These are phyloP conservation scores for Centropyge bicolor DNA, from an alignment of 2,797 vertebrate genomes.

Conservation along the genomic window DNA sequence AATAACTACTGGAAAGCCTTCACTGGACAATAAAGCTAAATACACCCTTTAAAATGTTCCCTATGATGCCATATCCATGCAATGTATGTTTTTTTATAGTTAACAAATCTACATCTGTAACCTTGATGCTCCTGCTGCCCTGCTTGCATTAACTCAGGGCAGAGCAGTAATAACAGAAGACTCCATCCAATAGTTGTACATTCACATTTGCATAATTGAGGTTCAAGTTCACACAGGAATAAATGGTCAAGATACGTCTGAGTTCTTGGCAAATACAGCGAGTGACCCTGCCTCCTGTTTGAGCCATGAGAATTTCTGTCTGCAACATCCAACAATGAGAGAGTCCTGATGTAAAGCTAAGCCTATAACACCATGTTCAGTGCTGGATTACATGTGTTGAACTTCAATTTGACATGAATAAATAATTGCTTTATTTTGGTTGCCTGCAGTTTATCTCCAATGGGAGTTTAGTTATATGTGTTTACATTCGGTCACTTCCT, in stretches of 20 bases:
- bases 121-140: constrained; percentile 21
- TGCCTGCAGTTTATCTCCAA: constrained; percentile 32
- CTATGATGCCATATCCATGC: background rate
- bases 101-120: constrained; percentile 34
- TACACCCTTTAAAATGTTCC: background rate
- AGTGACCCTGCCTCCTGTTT: constrained; percentile 38
- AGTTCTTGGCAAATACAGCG: constrained; percentile 51
- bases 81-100: background rate
- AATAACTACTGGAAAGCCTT: background rate
- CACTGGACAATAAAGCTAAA: background rate
- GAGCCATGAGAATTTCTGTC: constrained; percentile 40
- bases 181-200: background rate
- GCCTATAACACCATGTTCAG: background rate
- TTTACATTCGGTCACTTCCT: constrained; percentile 53
- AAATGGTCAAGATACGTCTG: constrained; percentile 11
- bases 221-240: constrained; percentile 28
- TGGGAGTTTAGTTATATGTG: constrained; percentile 36
- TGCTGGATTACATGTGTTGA: background rate
- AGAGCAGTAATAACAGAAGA: constrained; percentile 21
- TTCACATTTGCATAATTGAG: constrained; percentile 27
- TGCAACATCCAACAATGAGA: constrained; percentile 6
- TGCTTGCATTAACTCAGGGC: background rate
- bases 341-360: background rate
- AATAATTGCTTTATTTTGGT: constrained; percentile 44
- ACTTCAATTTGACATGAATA: constrained; percentile 47